phyloP scores from a whole-genome alignment of 2,888 invertebrate species.

The Beris morrisii region DNA sequence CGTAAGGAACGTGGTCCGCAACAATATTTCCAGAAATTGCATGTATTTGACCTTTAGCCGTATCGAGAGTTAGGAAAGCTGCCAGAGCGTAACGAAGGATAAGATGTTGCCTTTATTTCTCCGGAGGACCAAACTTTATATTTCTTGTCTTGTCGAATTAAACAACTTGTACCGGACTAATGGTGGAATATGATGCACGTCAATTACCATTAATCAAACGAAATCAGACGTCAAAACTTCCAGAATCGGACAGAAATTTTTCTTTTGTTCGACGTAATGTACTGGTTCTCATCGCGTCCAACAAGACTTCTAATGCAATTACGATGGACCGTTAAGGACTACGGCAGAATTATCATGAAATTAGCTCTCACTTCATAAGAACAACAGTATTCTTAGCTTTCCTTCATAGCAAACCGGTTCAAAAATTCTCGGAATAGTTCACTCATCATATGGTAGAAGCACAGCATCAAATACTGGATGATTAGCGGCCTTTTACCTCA shows the following conservation, averaged over 20 bases:
- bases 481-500: slow-evolving; percentile 15
- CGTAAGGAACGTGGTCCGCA: neutral
- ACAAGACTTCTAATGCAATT: neutral
- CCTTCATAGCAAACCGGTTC: too few relatives aligned
- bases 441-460: too few relatives aligned
- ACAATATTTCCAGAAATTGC: slow-evolving; percentile 11
- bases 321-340: slow-evolving; percentile 8
- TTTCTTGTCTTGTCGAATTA: too few relatives aligned
- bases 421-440: too few relatives aligned
- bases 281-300: neutral
- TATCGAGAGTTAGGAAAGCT: neutral
- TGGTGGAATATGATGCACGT: neutral
- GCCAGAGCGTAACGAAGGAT: neutral
- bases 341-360: too few relatives aligned
- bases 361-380: too few relatives aligned
- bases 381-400: too few relatives aligned
- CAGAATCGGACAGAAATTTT: slow-evolving; percentile 17
- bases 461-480: neutral
- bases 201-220: slow-evolving; percentile 30
- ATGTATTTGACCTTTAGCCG: neutral
- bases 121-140: neutral
- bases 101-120: neutral
- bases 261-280: neutral
- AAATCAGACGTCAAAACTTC: slow-evolving; percentile 26
- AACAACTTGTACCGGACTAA: too few relatives aligned